These are phyloP conservation scores for Nansenia antarctica DNA, from an alignment of 2,113 vertebrate species.

Conservation along the genomic window DNA sequence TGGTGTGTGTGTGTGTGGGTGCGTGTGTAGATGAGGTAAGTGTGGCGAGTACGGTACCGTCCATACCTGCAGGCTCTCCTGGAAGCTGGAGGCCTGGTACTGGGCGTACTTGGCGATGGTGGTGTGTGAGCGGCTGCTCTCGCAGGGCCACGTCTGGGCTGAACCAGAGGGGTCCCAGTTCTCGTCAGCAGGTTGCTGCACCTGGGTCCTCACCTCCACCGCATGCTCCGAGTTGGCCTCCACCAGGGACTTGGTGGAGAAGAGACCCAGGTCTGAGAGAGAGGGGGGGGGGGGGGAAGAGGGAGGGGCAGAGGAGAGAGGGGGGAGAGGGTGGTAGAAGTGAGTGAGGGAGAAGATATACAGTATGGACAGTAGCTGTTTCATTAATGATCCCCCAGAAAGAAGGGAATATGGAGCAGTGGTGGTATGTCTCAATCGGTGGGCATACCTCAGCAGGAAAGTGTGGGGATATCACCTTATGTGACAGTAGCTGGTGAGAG, in stretches of 20 bases:
- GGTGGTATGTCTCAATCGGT: too few relatives aligned
- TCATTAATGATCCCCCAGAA: too few relatives aligned
- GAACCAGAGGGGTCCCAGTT: slow-evolving; percentile 86
- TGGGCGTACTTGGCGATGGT: slow-evolving; percentile 93
- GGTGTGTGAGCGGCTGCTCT: slow-evolving; percentile 91
- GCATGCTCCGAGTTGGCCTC: slow-evolving; percentile 87
- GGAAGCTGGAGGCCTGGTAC: slow-evolving; percentile 92
- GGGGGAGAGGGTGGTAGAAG: neutral
- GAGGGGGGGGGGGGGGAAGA: neutral
- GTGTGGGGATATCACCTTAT: too few relatives aligned
- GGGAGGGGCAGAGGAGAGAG: neutral
- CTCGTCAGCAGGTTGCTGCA: slow-evolving; percentile 90
- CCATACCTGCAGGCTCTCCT: slow-evolving; percentile 87
- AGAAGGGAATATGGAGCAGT: too few relatives aligned
- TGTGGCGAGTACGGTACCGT: neutral
- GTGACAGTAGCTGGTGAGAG: too few relatives aligned
- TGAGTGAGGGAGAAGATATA: neutral
- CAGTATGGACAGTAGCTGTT: neutral
- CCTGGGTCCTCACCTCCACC: slow-evolving; percentile 90
- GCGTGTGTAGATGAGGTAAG: neutral
- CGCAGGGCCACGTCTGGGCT: slow-evolving; percentile 87
- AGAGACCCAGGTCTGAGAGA: slow-evolving; percentile 84
- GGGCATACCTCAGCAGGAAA: too few relatives aligned
- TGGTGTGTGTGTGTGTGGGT: slow-evolving; percentile 4
- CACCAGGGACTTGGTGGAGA: slow-evolving; percentile 91